These are phyloP conservation scores for Phrynosoma platyrhinos DNA, from an alignment of 2,113 vertebrate genomes.

Conservation along the genomic window DNA sequence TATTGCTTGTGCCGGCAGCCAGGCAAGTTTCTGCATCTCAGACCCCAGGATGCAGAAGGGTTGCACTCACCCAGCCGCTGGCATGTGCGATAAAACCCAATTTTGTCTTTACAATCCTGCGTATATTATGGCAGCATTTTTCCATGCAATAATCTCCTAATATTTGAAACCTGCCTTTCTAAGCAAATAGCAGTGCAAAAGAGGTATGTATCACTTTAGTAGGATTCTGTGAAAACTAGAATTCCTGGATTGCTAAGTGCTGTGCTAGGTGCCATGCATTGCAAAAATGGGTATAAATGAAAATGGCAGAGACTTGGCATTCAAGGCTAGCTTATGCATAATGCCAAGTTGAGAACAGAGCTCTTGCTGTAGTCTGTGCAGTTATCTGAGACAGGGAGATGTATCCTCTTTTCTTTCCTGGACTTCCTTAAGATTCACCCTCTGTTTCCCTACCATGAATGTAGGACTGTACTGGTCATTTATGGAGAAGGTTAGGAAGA, in stretches of 20 bases:
- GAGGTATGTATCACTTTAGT: background rate
- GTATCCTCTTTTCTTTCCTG: background rate
- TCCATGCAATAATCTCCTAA: background rate
- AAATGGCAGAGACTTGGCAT: background rate
- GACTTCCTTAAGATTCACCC: background rate
- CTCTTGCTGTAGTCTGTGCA: background rate
- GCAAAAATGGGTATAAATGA: background rate
- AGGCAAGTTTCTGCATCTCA: too few relatives aligned
- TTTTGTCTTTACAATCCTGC: too few relatives aligned
- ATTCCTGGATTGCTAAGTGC: background rate
- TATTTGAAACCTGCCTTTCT: background rate
- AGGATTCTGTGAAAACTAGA: background rate
- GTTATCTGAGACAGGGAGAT: background rate
- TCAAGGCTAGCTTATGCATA: background rate
- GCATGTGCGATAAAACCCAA: too few relatives aligned
- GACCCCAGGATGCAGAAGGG: too few relatives aligned
- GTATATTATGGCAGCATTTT: too few relatives aligned
- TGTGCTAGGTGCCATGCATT: background rate
- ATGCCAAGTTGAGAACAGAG: slow-evolving; percentile 4
- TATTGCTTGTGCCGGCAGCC: too few relatives aligned
- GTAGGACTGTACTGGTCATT: background rate
- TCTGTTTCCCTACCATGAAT: background rate
- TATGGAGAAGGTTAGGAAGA: background rate
- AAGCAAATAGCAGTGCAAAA: background rate
- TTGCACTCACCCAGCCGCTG: too few relatives aligned